Percentiles rank a stretch among this genome's conserved stretches.
These are phyloP conservation scores for Bujurquina vittata DNA, from an alignment of 2,113 vertebrate species.

Conservation along the genomic window DNA sequence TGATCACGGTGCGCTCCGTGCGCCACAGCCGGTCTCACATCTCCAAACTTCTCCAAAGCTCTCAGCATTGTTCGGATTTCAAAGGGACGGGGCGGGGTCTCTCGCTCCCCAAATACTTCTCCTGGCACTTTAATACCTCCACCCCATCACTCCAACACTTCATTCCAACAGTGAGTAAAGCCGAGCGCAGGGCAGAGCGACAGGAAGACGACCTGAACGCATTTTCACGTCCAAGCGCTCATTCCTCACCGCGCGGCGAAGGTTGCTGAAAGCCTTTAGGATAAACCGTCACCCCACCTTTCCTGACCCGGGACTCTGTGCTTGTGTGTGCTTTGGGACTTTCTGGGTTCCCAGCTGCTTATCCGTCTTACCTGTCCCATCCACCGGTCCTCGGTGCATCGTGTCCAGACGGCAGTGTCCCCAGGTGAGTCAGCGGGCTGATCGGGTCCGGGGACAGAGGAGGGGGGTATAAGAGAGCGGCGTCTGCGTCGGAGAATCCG, in stretches of 20 bases:
- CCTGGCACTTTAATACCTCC: slow-evolving; percentile 64
- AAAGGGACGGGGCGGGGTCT: slow-evolving; percentile 64
- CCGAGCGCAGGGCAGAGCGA: not conserved
- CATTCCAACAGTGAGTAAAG: slow-evolving; percentile 57
- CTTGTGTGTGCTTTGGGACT: not conserved
- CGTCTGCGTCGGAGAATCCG: not conserved
- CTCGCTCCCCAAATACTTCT: slow-evolving; percentile 41
- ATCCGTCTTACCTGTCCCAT: slow-evolving; percentile 71
- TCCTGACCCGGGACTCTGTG: not conserved
- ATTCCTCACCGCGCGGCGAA: slow-evolving; percentile 22
- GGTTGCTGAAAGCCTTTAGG: not conserved
- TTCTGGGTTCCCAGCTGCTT: not conserved
- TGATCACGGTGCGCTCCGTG: not conserved
- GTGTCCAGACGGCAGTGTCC: slow-evolving; percentile 55
- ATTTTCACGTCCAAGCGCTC: slow-evolving; percentile 38
- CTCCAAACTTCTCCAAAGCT: slow-evolving; percentile 9
- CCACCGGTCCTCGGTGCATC: slow-evolving; percentile 49
- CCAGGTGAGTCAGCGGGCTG: slow-evolving; percentile 78
- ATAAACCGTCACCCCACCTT: slow-evolving; percentile 22
- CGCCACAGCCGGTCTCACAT: not conserved
- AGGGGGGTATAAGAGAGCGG: slow-evolving; percentile 41
- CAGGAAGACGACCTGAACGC: not conserved
- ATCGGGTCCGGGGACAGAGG: slow-evolving; percentile 26
- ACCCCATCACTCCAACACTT: slow-evolving; percentile 26
- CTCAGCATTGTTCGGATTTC: slow-evolving; percentile 53